Evolutionary conservation across 1,140 invertebrate genomes (phyloP).

Genomic region (Laodelphax striatellus): DNA sequence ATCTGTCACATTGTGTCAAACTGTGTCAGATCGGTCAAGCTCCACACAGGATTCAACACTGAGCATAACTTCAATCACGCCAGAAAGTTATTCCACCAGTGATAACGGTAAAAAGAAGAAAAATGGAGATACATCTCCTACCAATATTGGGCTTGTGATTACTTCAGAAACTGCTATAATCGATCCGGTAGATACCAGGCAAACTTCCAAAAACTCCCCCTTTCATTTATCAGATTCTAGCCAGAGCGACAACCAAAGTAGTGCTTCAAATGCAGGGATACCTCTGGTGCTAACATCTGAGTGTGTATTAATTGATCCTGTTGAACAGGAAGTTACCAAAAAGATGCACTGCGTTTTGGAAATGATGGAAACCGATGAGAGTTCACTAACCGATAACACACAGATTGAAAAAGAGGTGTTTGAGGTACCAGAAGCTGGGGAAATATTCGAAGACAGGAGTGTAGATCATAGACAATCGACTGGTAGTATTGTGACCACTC

Average conservation of each 20-base stretch:
- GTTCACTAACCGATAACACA: not conserved
- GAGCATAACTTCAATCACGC: conserved; percentile 17
- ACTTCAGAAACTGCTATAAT: conserved; percentile 1
- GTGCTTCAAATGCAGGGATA: not conserved
- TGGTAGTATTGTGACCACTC: not conserved
- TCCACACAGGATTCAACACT: conserved; percentile 22
- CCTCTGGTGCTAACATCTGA: conserved; percentile 5
- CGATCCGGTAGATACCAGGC: not conserved
- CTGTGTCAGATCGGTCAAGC: conserved; percentile 15
- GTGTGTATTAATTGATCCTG: not conserved
- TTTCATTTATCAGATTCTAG: conserved; percentile 4
- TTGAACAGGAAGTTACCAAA: not conserved
- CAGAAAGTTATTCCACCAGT: conserved; percentile 10
- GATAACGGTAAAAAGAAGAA: not conserved
- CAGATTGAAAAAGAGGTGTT: not conserved
- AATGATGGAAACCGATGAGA: not conserved
- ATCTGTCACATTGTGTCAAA: conserved; percentile 15
- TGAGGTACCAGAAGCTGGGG: not conserved
- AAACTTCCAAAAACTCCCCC: not conserved
- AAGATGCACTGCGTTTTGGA: not conserved
- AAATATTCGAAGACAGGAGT: not conserved
- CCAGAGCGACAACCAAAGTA: not conserved
- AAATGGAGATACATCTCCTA: not conserved
- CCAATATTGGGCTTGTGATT: not conserved
- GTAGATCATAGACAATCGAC: not conserved